phyloP scores from a whole-genome alignment of 2,113 vertebrate species.

The Marcusenius ussheri region DNA sequence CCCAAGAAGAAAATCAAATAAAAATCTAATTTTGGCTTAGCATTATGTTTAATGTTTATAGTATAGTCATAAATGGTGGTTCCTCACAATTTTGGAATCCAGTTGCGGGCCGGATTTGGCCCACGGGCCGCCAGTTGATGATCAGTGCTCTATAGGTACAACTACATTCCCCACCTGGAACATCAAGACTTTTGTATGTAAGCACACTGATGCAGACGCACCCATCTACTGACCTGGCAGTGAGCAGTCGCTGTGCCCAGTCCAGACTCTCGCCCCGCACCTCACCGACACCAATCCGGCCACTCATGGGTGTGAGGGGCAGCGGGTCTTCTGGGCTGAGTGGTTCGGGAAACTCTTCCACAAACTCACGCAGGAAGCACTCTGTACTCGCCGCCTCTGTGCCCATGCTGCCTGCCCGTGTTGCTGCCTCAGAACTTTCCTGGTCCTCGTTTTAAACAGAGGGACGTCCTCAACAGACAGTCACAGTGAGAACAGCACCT shows the following conservation, averaged over 20 bases:
- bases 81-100: no score
- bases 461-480: not conserved
- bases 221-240: conserved; percentile 56
- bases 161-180: not conserved
- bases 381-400: conserved; percentile 40
- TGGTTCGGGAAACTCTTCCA: conserved; percentile 62
- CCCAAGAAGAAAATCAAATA: no score
- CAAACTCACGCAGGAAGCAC: conserved; percentile 56
- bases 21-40: no score
- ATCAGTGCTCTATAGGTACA: no score
- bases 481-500: not conserved
- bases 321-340: conserved; percentile 51
- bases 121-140: no score
- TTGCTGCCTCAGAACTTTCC: not conserved
- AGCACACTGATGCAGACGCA: not conserved
- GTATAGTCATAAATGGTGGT: no score
- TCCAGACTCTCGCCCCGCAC: conserved; percentile 69
- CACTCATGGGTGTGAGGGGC: conserved; percentile 57
- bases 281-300: conserved; percentile 60
- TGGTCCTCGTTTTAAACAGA: not conserved
- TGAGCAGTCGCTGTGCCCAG: conserved; percentile 60
- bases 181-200: not conserved
- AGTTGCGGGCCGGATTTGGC: no score
- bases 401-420: conserved; percentile 23
- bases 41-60: no score